Evolutionary conservation across 2,797 vertebrate genomes (phyloP).

Genomic region (Artibeus jamaicensis): DNA sequence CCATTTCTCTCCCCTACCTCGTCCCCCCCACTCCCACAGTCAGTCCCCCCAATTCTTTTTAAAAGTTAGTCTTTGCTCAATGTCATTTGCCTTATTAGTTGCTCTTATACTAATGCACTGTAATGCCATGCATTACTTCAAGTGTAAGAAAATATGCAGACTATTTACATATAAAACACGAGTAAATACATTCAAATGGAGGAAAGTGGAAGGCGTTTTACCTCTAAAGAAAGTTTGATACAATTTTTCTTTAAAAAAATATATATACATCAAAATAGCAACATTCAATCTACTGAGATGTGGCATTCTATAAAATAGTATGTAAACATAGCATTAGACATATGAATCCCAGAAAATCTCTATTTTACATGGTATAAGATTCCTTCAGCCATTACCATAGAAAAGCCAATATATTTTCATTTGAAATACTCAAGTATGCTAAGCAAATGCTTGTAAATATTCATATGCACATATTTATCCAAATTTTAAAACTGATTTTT

Average conservation of each 20-base stretch:
- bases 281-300: not conserved
- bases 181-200: not conserved
- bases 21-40: too few species aligned
- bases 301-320: not conserved
- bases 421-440: not conserved
- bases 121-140: not conserved
- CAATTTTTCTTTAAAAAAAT: slow-evolving; percentile 32
- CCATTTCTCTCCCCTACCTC: too few species aligned
- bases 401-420: slow-evolving; percentile 28
- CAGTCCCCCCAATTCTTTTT: not conserved
- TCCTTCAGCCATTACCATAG: not conserved
- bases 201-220: not conserved
- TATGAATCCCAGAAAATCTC: not conserved
- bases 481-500: slow-evolving; percentile 42
- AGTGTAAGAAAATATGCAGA: not conserved
- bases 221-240: slow-evolving; percentile 36
- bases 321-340: not conserved
- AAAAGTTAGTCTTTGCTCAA: slow-evolving; percentile 51
- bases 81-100: slow-evolving; percentile 2
- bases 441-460: slow-evolving; percentile 44
- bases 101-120: not conserved
- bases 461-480: not conserved
- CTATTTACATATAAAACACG: slow-evolving; percentile 11
- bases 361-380: not conserved
- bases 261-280: not conserved